A percentile compares a stretch with the other conserved stretches of the same genome.
These are phyloP conservation scores for Hydrolagus affinis DNA, from an alignment of 2,113 vertebrate genomes.

Conservation along the genomic window DNA sequence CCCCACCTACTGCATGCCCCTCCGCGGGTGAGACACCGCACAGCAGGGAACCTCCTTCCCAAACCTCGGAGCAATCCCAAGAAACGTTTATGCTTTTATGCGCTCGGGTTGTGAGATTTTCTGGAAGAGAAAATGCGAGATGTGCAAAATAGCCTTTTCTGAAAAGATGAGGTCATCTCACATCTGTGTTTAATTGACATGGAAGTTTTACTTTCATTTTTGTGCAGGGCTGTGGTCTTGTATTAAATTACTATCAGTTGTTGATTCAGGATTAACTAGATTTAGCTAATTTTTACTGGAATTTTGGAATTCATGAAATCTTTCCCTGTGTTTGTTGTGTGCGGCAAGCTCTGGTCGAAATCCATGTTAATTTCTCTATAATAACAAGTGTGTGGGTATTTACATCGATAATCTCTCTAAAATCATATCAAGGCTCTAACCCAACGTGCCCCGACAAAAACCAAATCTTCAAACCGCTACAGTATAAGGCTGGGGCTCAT, in stretches of 20 bases:
- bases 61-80: not conserved
- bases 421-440: not conserved
- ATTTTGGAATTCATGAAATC: constrained; percentile 26
- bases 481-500: not conserved
- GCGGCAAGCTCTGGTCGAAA: not conserved
- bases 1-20: not conserved
- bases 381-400: no score
- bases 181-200: constrained; percentile 32
- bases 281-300: constrained; percentile 32
- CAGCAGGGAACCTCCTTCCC: not conserved
- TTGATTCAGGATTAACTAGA: constrained; percentile 33
- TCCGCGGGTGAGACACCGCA: not conserved
- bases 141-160: constrained; percentile 29
- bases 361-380: no score
- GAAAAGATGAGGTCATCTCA: constrained; percentile 31
- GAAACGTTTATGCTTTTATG: not conserved
- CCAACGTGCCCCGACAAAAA: not conserved
- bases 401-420: not conserved
- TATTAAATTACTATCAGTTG: constrained; percentile 33
- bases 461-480: not conserved
- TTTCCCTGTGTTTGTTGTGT: constrained; percentile 19
- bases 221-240: constrained; percentile 22
- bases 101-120: not conserved
- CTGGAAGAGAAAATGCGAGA: constrained; percentile 21
- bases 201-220: constrained; percentile 33